A percentile compares a stretch with the other conserved stretches of the same genome.
These are phyloP conservation scores for Anarsia innoxiella DNA, from an alignment of 2,888 invertebrate species.

Conservation along the genomic window DNA sequence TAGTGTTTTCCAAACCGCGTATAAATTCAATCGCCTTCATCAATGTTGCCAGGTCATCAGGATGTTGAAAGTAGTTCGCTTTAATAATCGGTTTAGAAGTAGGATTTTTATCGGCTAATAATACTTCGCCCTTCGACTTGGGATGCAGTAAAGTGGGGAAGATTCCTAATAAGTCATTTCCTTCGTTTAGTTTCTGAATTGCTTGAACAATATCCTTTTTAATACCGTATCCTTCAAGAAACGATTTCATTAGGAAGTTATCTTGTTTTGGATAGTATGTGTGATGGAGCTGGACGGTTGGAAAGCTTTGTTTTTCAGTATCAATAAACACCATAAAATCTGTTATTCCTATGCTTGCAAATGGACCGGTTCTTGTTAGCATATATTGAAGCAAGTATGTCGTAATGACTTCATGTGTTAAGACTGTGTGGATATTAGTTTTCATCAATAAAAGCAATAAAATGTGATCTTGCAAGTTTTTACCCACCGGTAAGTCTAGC, in stretches of 20 bases:
- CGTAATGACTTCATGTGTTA: conserved; percentile 26
- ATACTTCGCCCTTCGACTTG: conserved; percentile 72
- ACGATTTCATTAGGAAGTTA: conserved; percentile 23
- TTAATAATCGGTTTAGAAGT: conserved; percentile 73
- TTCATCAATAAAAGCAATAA: conserved; percentile 36
- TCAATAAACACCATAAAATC: conserved; percentile 70
- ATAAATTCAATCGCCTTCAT: conserved; percentile 49
- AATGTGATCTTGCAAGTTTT: conserved; percentile 70
- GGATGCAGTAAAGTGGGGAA: conserved; percentile 58
- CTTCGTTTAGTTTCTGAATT: conserved; percentile 32
- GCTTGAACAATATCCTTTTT: conserved; percentile 32
- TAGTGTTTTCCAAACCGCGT: conserved; percentile 46
- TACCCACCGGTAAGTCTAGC: conserved; percentile 56
- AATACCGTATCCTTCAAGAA: conserved; percentile 33
- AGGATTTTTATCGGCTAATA: conserved; percentile 65
- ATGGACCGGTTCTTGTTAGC: conserved; percentile 56
- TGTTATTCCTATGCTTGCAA: conserved; percentile 51
- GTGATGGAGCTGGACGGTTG: conserved; percentile 69
- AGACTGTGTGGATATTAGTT: conserved; percentile 21
- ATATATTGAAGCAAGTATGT: conserved; percentile 60
- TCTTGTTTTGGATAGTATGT: conserved; percentile 35
- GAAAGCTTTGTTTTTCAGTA: conserved; percentile 50
- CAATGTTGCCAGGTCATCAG: conserved; percentile 65
- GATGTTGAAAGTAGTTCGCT: conserved; percentile 76
- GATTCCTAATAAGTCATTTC: conserved; percentile 42